Conservation (phyloP, 2,888 invertebrate genomes). For the Heteromyza rotundicornis region DNA sequence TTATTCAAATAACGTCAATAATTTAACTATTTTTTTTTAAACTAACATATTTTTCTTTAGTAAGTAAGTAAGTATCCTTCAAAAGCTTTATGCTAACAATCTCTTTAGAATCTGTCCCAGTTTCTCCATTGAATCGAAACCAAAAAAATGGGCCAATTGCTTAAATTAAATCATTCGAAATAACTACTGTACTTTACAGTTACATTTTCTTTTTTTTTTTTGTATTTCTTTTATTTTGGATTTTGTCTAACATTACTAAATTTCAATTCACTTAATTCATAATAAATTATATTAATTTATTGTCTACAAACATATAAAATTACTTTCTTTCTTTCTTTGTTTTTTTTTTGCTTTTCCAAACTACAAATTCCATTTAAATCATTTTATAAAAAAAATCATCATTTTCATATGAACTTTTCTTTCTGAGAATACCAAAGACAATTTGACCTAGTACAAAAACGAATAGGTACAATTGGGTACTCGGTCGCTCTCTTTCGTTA, state of each 20-base stretch:
- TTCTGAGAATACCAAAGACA: neutral
- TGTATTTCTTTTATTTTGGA: constrained; percentile 1
- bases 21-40: neutral
- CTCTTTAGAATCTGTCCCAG: neutral
- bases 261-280: no score
- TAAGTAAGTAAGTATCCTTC: no score
- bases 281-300: constrained; percentile 38
- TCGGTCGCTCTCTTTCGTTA: neutral
- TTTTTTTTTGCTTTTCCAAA: constrained; percentile 13
- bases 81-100: no score
- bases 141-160: constrained; percentile 1
- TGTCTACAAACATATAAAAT: constrained; percentile 48
- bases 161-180: constrained; percentile 29
- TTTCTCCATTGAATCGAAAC: constrained; percentile 8
- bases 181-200: no score
- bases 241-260: constrained; percentile 23
- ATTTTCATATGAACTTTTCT: neutral
- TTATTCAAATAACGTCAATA: constrained; percentile 20
- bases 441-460: neutral
- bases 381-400: neutral
- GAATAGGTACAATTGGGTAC: neutral
- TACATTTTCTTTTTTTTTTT: neutral
- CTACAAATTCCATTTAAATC: constrained; percentile 17
- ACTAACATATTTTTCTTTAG: no score
- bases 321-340: no score